These are phyloP conservation scores for Apis florea DNA, from an alignment of 1,140 invertebrate species.

Conservation along the genomic window DNA sequence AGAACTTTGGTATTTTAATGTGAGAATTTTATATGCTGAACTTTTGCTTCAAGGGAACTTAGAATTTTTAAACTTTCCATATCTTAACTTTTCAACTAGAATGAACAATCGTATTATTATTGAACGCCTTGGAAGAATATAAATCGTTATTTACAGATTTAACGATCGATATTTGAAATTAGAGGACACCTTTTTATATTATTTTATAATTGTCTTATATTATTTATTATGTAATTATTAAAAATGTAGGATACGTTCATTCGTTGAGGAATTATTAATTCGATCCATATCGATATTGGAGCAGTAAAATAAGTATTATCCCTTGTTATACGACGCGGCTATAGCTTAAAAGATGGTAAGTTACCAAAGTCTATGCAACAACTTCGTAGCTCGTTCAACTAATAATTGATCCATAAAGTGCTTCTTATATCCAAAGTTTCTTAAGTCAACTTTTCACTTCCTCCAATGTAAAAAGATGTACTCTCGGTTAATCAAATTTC, in stretches of 20 bases:
- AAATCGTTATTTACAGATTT: too few relatives aligned
- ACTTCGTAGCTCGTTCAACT: slow-evolving; percentile 60
- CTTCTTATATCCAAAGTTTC: slow-evolving; percentile 51
- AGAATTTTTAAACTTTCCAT: too few relatives aligned
- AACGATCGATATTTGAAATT: too few relatives aligned
- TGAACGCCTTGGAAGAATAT: too few relatives aligned
- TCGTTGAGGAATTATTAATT: not conserved
- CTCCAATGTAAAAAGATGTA: slow-evolving; percentile 56
- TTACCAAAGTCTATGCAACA: slow-evolving; percentile 61
- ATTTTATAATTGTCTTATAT: too few relatives aligned
- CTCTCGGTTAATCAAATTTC: slow-evolving; percentile 59
- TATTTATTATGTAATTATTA: too few relatives aligned
- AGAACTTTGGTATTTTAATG: too few relatives aligned
- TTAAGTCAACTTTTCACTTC: slow-evolving; percentile 64
- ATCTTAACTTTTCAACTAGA: too few relatives aligned
- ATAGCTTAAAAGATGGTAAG: slow-evolving; percentile 47
- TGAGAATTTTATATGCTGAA: too few relatives aligned
- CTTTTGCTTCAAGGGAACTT: too few relatives aligned
- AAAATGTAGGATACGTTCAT: not conserved
- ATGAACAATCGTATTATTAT: too few relatives aligned
- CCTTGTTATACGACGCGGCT: slow-evolving; percentile 16
- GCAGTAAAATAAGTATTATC: slow-evolving; percentile 45
- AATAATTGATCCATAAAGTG: slow-evolving; percentile 67
- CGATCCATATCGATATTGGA: slow-evolving; percentile 34
- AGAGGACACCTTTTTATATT: too few relatives aligned